Evolutionary conservation across 2,888 invertebrate genomes (phyloP).

Genomic region (Myopa testacea): DNA sequence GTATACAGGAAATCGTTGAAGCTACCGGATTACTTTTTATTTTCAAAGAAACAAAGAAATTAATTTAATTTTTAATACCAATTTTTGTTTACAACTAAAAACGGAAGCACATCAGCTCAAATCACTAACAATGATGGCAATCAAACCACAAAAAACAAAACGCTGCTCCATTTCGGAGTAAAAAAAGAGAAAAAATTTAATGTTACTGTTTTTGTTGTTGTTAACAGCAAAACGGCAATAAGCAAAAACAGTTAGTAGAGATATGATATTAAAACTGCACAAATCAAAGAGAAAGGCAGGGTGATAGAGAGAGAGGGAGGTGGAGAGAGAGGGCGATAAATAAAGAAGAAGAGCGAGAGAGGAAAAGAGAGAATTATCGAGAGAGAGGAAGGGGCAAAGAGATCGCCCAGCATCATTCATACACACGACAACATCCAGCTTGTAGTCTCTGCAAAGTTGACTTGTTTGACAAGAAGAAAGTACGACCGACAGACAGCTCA

Average conservation of each 20-base stretch:
- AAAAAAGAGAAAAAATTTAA: not conserved
- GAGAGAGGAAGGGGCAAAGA: not conserved
- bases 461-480: constrained; percentile 28
- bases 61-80: too few relatives aligned
- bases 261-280: not conserved
- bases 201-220: not conserved
- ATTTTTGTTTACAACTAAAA: too few relatives aligned
- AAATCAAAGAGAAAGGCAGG: not conserved
- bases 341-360: not conserved
- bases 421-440: not conserved
- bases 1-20: too few relatives aligned
- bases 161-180: not conserved
- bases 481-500: not conserved
- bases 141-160: not conserved
- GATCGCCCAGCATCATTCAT: not conserved
- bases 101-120: too few relatives aligned
- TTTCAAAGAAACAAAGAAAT: too few relatives aligned
- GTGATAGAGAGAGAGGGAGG: not conserved
- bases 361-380: not conserved
- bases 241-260: not conserved
- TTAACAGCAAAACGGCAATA: not conserved
- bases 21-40: too few relatives aligned
- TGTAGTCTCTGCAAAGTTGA: not conserved
- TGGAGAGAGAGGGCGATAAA: too few relatives aligned
- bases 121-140: not conserved